Conservation (phyloP, 2,113 vertebrate genomes). For the Maccullochella peelii region DNA sequence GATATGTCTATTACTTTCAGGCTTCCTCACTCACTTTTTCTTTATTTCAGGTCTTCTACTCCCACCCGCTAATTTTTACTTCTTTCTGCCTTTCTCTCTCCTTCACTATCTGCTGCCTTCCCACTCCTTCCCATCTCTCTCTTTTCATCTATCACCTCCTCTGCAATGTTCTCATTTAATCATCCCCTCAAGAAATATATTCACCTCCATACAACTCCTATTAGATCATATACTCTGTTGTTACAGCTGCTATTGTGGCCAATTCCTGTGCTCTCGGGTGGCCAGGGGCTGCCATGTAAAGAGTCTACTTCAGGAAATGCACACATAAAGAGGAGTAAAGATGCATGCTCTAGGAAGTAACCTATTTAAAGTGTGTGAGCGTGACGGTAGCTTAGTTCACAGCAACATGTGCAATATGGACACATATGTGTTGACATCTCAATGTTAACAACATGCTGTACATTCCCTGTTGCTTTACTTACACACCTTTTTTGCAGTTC, state of each 20-base stretch:
- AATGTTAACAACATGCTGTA: conserved; percentile 21
- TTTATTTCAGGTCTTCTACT: conserved; percentile 70
- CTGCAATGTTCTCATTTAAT: conserved; percentile 87
- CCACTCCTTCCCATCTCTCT: conserved; percentile 76
- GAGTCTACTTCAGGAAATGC: conserved; percentile 47
- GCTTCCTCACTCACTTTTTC: conserved; percentile 53
- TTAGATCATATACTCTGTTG: conserved; percentile 77
- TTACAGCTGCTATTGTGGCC: conserved; percentile 73
- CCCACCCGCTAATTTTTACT: conserved; percentile 82
- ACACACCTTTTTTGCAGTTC: conserved; percentile 16
- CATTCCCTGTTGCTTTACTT: conserved; percentile 29
- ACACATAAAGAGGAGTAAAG: conserved; percentile 29
- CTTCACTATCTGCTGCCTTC: conserved; percentile 71
- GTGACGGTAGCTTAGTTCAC: conserved; percentile 1
- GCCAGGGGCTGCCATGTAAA: conserved; percentile 53
- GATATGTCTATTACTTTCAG: conserved; percentile 69
- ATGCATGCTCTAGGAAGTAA: conserved; percentile 21
- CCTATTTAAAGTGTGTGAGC: conserved; percentile 20
- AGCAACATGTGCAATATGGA: conserved; percentile 14
- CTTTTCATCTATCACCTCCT: conserved; percentile 85
- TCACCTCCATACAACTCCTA: conserved; percentile 79
- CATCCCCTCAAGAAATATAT: conserved; percentile 85
- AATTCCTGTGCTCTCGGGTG: conserved; percentile 71
- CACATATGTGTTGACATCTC: conserved; percentile 42
- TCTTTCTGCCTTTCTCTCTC: conserved; percentile 64